Evolutionary conservation across 2,888 invertebrate genomes (phyloP).

Genomic region (Limnephilus auricula): DNA sequence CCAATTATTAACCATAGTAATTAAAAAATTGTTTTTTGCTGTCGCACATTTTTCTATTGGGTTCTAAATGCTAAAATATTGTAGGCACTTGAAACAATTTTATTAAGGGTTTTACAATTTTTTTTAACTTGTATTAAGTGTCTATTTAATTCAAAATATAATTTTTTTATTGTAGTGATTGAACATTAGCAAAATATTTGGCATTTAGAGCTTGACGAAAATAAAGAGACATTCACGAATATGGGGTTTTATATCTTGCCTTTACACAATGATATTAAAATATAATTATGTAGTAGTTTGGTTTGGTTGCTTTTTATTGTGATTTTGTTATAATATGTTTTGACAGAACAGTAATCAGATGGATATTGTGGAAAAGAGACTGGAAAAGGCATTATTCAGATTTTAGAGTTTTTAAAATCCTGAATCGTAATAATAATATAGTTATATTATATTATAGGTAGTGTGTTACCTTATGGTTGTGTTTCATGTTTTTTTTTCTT

Average conservation of each 20-base stretch:
- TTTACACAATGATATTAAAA: conserved; percentile 66
- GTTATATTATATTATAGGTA: conserved; percentile 43
- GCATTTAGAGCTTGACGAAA: background rate
- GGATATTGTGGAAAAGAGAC: conserved; percentile 41
- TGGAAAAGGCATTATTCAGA: conserved; percentile 53
- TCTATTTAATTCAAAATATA: too few relatives aligned
- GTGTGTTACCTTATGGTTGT: conserved; percentile 58
- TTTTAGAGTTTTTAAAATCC: conserved; percentile 24
- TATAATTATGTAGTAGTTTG: conserved; percentile 56
- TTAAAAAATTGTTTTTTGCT: background rate
- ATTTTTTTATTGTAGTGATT: background rate
- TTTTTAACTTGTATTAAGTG: too few relatives aligned
- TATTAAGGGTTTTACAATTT: background rate
- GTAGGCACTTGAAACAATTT: background rate
- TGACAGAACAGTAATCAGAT: conserved; percentile 34
- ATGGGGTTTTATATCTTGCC: conserved; percentile 59
- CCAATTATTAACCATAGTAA: conserved; percentile 35
- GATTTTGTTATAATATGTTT: conserved; percentile 55
- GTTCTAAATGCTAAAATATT: background rate
- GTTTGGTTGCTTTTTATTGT: conserved; percentile 60
- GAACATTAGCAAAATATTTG: background rate
- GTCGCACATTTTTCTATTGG: background rate
- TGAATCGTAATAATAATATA: conserved; percentile 36
- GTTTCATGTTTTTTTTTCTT: conserved; percentile 43
- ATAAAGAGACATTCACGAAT: background rate